Base-by-base conservation (phyloP, 2,113 vertebrate genomes). In the Nyctibius bracteatus region DNA sequence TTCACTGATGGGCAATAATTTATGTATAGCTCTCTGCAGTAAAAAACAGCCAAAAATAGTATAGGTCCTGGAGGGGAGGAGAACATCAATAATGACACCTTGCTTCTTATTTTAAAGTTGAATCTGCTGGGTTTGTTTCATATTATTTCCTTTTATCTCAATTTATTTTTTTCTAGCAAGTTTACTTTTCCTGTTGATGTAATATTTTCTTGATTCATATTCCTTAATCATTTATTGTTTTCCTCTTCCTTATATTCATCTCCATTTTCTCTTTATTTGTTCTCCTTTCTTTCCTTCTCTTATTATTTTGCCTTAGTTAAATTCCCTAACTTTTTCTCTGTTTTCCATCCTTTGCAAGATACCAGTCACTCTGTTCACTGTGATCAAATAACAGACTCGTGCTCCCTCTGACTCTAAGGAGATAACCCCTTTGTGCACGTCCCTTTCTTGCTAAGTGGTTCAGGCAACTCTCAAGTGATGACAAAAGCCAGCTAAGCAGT, bases 381-480 rank as follows among this genome's bases (percentile, higher is more conserved):
- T 18, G 72, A 47, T 51, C 65, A 81, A 70, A 84, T 55, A 79
- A 62, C 35, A 9, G 37, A 20, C 78, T 35, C 9, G 4, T 4
- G 3, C 44, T 67, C 73, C 68, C 54, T 39, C 70, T 49, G 74
- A 59, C 65, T n/a, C 52, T 6, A 62, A 66, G 75, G 83, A 81
- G 83, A 78, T 66, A n/a, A 79, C n/a, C 63, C 55, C 75, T 2
- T 7, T 31, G 63, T 66, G 68, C 9, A 1, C 2, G 5, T 97
- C 83, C 41, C 92, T 83, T 93, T 92, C 89, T 71, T 61, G 44
- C 92, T 88, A 86, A 96, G 70, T 80, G 71, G 90, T 86, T 81
- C 57, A 16, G 30, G 49, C 84, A 87, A n/a, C 46, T 86, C 37
- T 74, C 81, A 86, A 61, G 89, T 55, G 81, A 49, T 74, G 96